Percentiles rank a stretch among this genome's conserved stretches.
Evolutionary conservation across 92 coral and sea anemone species (phyloP).

Genomic region (Pocillopora meandrina): DNA sequence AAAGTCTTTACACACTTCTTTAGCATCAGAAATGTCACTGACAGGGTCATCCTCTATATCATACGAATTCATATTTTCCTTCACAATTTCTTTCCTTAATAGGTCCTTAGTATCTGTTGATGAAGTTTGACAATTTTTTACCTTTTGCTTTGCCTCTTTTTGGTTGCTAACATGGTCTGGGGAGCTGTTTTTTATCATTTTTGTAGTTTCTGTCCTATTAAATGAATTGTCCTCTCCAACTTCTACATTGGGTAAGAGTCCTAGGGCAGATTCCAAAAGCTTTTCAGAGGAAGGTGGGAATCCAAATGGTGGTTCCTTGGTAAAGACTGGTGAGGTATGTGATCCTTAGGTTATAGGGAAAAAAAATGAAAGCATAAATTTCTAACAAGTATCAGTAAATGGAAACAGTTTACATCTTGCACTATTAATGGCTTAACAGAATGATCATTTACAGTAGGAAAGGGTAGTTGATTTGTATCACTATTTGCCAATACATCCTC

Average conservation of each 20-base stretch:
- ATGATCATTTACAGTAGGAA: no score
- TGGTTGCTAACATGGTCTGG: conserved; percentile 15
- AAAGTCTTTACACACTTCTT: conserved; percentile 36
- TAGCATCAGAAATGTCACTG: conserved; percentile 32
- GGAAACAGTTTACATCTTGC: not conserved
- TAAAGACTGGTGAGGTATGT: conserved; percentile 52
- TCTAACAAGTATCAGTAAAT: not conserved
- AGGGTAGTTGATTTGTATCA: not conserved
- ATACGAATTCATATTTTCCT: not conserved
- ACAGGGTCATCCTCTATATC: conserved; percentile 29
- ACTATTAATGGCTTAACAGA: no score
- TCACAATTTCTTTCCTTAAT: not conserved
- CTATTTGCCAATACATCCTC: not conserved
- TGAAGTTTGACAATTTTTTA: conserved; percentile 17
- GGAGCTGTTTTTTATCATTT: conserved; percentile 15
- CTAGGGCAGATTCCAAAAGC: conserved; percentile 82
- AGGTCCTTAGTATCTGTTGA: not conserved
- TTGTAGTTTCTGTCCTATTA: not conserved
- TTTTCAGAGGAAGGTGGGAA: conserved; percentile 82
- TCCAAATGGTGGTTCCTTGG: conserved; percentile 86
- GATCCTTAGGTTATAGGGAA: conserved; percentile 39
- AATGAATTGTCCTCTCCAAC: conserved; percentile 6
- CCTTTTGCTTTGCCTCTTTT: conserved; percentile 12
- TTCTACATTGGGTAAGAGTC: conserved; percentile 55
- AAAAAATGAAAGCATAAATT: not conserved